Conservation (phyloP, 2,797 vertebrate species). For the Hybognathus amarus region DNA sequence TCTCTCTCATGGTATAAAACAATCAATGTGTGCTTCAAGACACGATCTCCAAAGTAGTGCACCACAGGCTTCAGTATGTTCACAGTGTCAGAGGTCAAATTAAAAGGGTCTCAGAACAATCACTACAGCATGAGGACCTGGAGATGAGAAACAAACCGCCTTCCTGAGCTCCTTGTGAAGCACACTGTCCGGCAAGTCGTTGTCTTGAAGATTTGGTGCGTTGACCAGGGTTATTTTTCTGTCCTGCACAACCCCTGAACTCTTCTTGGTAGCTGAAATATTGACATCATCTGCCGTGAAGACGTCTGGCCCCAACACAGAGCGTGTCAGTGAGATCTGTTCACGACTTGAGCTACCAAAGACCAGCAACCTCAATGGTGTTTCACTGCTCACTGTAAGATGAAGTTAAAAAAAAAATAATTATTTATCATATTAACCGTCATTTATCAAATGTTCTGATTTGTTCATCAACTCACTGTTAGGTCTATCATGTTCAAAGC, state of each 20-base stretch:
- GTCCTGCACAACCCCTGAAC: background rate
- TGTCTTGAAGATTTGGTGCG: constrained; percentile 47
- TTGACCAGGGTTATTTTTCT: constrained; percentile 52
- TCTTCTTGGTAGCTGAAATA: constrained; percentile 38
- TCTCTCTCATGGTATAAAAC: constrained; percentile 44
- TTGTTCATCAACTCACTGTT: constrained; percentile 8
- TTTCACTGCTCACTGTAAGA: constrained; percentile 41
- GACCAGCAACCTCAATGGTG: constrained; percentile 40
- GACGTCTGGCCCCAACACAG: constrained; percentile 21
- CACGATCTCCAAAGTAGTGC: constrained; percentile 51
- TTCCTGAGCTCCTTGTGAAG: constrained; percentile 49
- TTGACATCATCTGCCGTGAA: background rate
- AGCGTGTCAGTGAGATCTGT: constrained; percentile 44
- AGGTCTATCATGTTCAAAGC: background rate
- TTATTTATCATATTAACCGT: background rate
- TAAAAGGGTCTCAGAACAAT: constrained; percentile 28
- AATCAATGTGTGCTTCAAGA: constrained; percentile 51
- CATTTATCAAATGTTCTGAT: background rate
- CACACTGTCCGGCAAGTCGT: background rate
- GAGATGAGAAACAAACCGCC: constrained; percentile 53
- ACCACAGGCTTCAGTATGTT: constrained; percentile 31
- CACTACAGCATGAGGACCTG: constrained; percentile 52
- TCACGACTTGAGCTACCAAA: constrained; percentile 38
- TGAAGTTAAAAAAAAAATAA: background rate
- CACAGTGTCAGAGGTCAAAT: constrained; percentile 2